A percentile compares a stretch with the other conserved stretches of the same genome.
These are phyloP conservation scores for Chrysolina americana DNA, from an alignment of 2,888 invertebrate species.

Conservation along the genomic window DNA sequence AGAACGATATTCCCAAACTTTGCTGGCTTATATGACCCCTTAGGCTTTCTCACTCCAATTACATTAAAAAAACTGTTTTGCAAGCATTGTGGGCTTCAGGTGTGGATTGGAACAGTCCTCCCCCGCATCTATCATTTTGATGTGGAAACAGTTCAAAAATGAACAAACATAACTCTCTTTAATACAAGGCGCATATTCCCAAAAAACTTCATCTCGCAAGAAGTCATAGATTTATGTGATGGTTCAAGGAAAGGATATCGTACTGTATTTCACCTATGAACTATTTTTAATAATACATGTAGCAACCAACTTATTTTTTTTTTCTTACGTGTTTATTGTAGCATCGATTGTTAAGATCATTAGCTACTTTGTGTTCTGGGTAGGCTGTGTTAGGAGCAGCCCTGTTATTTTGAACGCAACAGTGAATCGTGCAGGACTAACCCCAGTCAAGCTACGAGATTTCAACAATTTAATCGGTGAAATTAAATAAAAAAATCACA, in stretches of 20 bases:
- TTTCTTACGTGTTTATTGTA: no score
- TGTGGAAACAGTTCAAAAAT: neutral
- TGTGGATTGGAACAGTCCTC: neutral
- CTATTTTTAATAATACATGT: neutral
- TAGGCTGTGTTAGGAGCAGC: no score
- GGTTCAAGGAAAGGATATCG: neutral
- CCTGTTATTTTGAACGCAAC: no score
- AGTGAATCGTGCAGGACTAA: no score
- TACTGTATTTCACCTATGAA: neutral
- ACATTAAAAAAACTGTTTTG: neutral
- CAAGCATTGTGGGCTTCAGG: neutral
- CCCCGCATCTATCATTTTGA: neutral
- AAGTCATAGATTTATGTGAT: no score
- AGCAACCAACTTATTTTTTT: no score
- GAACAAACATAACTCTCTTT: neutral
- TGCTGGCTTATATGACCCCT: neutral
- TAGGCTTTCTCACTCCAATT: neutral
- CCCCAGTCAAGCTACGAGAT: no score
- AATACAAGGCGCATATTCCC: neutral
- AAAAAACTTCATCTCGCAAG: no score
- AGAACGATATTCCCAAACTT: neutral
- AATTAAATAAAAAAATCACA: no score
- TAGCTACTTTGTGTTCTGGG: no score
- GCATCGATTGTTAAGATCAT: no score
- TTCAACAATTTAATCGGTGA: no score